Evolutionary conservation across 2,113 vertebrate species (phyloP).

Genomic region (Ptyas mucosa): DNA sequence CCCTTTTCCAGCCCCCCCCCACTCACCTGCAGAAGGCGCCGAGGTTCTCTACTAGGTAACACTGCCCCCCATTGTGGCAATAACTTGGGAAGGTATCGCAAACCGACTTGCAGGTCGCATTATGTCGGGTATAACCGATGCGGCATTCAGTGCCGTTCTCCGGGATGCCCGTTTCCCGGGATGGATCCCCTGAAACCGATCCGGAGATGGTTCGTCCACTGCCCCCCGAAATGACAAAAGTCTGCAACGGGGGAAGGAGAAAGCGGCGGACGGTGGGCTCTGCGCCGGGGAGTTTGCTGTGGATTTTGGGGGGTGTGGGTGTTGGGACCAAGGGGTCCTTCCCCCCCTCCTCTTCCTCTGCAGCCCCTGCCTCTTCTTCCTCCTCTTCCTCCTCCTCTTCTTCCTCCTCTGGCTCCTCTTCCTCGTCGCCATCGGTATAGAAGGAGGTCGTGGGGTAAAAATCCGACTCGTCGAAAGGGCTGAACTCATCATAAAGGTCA

Average conservation of each 20-base stretch:
- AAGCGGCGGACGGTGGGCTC: slow-evolving; percentile 50
- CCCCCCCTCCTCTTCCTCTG: slow-evolving; percentile 58
- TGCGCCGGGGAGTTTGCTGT: slow-evolving; percentile 22
- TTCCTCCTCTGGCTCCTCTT: slow-evolving; percentile 63
- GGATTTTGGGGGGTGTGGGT: slow-evolving; percentile 56
- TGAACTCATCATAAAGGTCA: slow-evolving; percentile 85
- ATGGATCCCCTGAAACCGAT: slow-evolving; percentile 43
- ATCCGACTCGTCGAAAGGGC: slow-evolving; percentile 82
- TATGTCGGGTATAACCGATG: slow-evolving; percentile 77
- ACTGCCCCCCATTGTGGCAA: slow-evolving; percentile 94
- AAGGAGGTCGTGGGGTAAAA: slow-evolving; percentile 81
- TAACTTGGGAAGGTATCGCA: slow-evolving; percentile 88
- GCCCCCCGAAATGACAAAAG: slow-evolving; percentile 37
- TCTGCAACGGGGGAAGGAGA: slow-evolving; percentile 38
- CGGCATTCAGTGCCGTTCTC: slow-evolving; percentile 77
- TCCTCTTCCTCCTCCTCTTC: slow-evolving; percentile 65
- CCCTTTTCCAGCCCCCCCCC: not conserved
- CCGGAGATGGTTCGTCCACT: slow-evolving; percentile 23
- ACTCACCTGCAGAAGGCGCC: slow-evolving; percentile 92
- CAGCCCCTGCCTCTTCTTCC: slow-evolving; percentile 48
- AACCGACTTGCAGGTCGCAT: slow-evolving; percentile 85
- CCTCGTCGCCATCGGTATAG: slow-evolving; percentile 75
- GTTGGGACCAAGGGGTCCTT: slow-evolving; percentile 42
- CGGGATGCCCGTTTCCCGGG: slow-evolving; percentile 30
- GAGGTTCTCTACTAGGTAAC: slow-evolving; percentile 85